A percentile compares a stretch with the other conserved stretches of the same genome.
Evolutionary conservation across 2,888 invertebrate species (phyloP).

Genomic region (Tholera decimalis): DNA sequence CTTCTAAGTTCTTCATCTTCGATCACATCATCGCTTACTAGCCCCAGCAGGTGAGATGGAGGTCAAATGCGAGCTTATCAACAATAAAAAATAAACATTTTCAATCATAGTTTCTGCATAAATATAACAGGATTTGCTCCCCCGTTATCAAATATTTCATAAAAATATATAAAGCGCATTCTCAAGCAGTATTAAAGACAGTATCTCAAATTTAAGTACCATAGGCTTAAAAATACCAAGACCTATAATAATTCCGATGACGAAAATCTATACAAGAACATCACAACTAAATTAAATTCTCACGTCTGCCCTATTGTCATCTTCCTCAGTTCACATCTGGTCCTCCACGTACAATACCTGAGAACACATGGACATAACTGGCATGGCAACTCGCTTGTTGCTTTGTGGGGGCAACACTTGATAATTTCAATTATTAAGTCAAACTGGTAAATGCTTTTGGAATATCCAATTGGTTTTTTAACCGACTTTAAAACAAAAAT

Average conservation of each 20-base stretch:
- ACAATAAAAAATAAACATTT: too few species aligned
- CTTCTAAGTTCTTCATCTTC: too few species aligned
- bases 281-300: conserved; percentile 41
- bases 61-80: too few species aligned
- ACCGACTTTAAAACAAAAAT: too few species aligned
- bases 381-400: conserved; percentile 17
- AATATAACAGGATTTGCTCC: too few species aligned
- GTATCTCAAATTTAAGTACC: conserved; percentile 24
- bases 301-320: conserved; percentile 48
- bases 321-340: conserved; percentile 34
- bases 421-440: conserved; percentile 30
- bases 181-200: conserved; percentile 1
- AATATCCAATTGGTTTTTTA: neutral
- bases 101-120: neutral
- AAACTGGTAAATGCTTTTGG: conserved; percentile 20
- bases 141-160: neutral
- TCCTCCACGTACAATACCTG: conserved; percentile 38
- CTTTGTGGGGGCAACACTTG: conserved; percentile 25
- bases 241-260: conserved; percentile 19
- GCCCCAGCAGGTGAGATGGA: too few species aligned
- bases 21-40: too few species aligned
- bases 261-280: conserved; percentile 36
- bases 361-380: conserved; percentile 24
- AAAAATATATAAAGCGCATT: neutral
- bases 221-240: conserved; percentile 10